Conservation (phyloP, 2,113 vertebrate genomes). For the Scomber japonicus region DNA sequence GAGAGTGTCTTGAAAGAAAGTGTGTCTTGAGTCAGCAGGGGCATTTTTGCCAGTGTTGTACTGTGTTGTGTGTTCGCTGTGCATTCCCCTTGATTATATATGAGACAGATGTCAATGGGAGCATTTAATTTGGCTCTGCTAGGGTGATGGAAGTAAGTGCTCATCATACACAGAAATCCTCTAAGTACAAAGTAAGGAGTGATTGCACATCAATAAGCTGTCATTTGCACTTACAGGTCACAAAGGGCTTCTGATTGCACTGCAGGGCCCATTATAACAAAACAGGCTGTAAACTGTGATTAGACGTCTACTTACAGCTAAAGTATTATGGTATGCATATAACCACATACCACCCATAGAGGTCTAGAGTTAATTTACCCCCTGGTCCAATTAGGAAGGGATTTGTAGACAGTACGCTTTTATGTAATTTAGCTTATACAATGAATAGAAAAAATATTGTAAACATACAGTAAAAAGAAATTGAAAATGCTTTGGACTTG, state of each 20-base stretch:
- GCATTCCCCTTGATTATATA: conserved; percentile 51
- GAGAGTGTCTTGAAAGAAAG: conserved; percentile 13
- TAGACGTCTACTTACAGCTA: conserved; percentile 28
- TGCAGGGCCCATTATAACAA: conserved; percentile 43
- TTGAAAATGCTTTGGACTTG: background rate
- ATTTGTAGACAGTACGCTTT: background rate
- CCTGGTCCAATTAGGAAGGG: background rate
- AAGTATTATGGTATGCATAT: conserved; percentile 11
- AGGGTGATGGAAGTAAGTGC: conserved; percentile 23
- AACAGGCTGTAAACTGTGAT: conserved; percentile 42
- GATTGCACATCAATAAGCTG: conserved; percentile 70
- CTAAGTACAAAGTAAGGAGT: conserved; percentile 46
- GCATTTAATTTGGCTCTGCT: conserved; percentile 41
- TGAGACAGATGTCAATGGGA: conserved; percentile 23
- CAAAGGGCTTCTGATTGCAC: conserved; percentile 70
- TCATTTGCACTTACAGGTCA: conserved; percentile 62
- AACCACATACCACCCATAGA: conserved; percentile 2
- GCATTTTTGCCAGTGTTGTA: background rate
- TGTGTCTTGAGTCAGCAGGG: background rate
- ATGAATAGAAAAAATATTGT: too few relatives aligned
- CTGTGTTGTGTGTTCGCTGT: background rate
- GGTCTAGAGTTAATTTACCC: background rate
- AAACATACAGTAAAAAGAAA: too few relatives aligned
- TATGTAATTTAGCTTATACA: too few relatives aligned
- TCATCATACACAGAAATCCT: conserved; percentile 45